Base-by-base conservation (phyloP, 2,113 vertebrate species). In the Poecile atricapillus region DNA sequence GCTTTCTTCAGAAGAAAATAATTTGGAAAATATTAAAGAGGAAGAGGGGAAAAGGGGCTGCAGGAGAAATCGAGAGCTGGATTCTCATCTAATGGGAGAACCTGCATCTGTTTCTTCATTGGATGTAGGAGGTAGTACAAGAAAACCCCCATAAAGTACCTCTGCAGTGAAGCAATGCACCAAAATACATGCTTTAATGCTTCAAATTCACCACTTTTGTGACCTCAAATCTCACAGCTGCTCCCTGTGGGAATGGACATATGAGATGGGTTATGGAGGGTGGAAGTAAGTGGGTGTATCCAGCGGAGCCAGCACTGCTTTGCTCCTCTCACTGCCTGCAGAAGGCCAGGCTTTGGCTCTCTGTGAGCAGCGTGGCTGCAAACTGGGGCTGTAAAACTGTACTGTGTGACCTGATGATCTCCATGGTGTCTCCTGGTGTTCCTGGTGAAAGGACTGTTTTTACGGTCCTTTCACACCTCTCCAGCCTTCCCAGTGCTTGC, bases 281-380 rank as follows among this genome's bases (percentile, higher is more conserved):
- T 10, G 39, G 53, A 37, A 70, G 28, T 31, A 37, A 62, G 60
- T 3, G 41, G 10, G 3, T 8, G 1, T 7, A 15, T 14, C 6
- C 13, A 62, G 44, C 0, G 0, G 3, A 37, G 77, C 37, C 0
- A 43, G 43, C 15, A 4, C 37, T 52, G 23, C 52, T 74, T 39
- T 46, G 47, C 77, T 79, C 41, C 0, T 5, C 67, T 83, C 5
- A 0, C 30, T 78, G 68, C 47, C 80, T 71, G 65, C 49, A 49
- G 65, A 37, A 53, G 49, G 25, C 16, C n/a, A 39, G 53, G 49
- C n/a, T 87, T 30, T 65, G 80, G 7, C 37, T 73, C 27, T 8
- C 89, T 67, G 60, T 39, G 81, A 64, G 53, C 35, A 6, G 15
- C 3, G 4, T 30, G 3, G 0, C 19, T 84, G 74, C 73, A 60